Evolutionary conservation across 2,797 vertebrate species (phyloP), one percentile per base, ranked within the genome.

Genomic region (Mionectes olivaceus): DNA sequence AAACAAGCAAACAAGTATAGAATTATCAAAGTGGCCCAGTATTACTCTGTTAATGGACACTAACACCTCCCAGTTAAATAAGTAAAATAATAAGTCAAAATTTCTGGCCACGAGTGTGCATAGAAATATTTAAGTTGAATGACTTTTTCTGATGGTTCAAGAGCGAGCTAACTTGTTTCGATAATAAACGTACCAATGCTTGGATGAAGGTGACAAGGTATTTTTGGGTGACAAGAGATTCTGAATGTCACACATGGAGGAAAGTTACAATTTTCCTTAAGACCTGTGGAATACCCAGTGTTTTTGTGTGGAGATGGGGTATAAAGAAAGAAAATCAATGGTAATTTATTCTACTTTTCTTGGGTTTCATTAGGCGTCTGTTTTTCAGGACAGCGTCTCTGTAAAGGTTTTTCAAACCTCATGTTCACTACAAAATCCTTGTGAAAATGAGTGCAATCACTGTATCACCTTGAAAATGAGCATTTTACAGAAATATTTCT

Each of bases 271-370:
- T 79, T 93, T 61, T 46, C 52, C 70, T 56, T 74, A 80, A 83
- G 90, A 84, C n/a, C 47, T 74, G 60, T 50, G 71, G 70, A 75
- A 87, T 55, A 60, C 32, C 64, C 73, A 7, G 53, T 25, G 81
- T 57, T 83, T 92, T 85, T 43, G 79, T 18, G 35, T 19, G 68
- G 78, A 88, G 50, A 90, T 81, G 59, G 56, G 44, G 23, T 35
- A 63, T 63, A 87, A 56, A 71, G 57, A 69, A 94, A 70, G 60
- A 83, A 94, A 87, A 84, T 67, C 41, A 85, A 74, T 28, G 16
- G 19, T 83, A 70, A 80, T 87, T 74, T 80, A 87, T 94, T 85
- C 75, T 82, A 55, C 32, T 83, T 81, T 79, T 55, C 44, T 87
- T 81, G 61, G 28, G 50, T 89, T 94, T 85, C 65, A 63, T 81